A percentile compares a stretch with the other conserved stretches of the same genome.
These are phyloP conservation scores for Acipenser oxyrinchus DNA, from an alignment of 2,797 vertebrate genomes.

Conservation along the genomic window DNA sequence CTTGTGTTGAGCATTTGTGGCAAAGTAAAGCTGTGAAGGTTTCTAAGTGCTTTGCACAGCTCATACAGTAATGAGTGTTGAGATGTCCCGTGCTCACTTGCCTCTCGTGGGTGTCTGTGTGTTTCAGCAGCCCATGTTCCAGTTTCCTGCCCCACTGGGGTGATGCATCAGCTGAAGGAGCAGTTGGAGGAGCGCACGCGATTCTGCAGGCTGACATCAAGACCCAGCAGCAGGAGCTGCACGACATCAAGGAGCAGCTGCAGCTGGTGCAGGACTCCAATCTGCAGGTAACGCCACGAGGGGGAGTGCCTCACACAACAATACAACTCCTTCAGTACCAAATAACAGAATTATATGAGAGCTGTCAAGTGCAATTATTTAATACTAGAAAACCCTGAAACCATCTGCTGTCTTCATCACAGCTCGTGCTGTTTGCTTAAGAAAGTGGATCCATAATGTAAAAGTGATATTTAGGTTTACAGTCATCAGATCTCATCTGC, in stretches of 20 bases:
- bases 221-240: conserved; percentile 71
- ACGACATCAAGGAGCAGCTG: conserved; percentile 76
- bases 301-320: background rate
- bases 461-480: too few species aligned
- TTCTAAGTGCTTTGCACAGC: too few species aligned
- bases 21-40: too few species aligned
- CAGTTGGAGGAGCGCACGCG: conserved; percentile 77
- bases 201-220: conserved; percentile 75
- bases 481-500: too few species aligned
- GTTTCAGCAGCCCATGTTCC: conserved; percentile 54
- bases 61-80: too few species aligned
- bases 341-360: conserved; percentile 3
- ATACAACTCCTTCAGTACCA: too few species aligned
- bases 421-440: too few species aligned
- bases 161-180: conserved; percentile 78
- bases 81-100: background rate
- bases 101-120: background rate
- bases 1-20: too few species aligned
- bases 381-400: too few species aligned
- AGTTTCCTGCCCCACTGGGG: conserved; percentile 69
- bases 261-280: conserved; percentile 68
- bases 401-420: too few species aligned
- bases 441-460: too few species aligned
- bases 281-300: conserved; percentile 52
- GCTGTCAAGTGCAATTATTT: background rate